phyloP scores from a whole-genome alignment of 1,140 invertebrate genomes.

The Drosophila yakuba region DNA sequence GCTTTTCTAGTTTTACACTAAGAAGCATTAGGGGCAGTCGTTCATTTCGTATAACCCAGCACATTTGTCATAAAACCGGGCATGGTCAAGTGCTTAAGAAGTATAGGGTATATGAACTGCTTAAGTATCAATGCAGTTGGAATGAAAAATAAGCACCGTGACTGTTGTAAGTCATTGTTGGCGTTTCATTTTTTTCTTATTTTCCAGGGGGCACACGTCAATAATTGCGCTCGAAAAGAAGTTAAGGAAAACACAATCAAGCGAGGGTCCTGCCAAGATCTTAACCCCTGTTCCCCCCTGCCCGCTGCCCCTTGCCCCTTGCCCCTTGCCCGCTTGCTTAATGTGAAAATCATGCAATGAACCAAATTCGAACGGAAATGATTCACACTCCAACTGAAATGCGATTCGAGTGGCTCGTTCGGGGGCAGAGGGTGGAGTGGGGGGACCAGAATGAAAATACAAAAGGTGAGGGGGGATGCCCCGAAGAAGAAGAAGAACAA shows the following conservation, averaged over 20 bases:
- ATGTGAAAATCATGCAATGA: conserved; percentile 83
- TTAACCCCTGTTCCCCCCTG: conserved; percentile 4
- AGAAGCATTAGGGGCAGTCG: no score
- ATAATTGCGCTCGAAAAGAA: conserved; percentile 77
- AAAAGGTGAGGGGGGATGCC: conserved; percentile 4
- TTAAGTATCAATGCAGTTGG: conserved; percentile 3
- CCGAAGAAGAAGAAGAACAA: not conserved
- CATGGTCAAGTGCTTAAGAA: not conserved
- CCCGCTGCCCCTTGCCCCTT: not conserved
- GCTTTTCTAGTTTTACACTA: not conserved
- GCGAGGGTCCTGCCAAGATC: conserved; percentile 48
- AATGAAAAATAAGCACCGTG: conserved; percentile 1
- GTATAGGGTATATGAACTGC: not conserved
- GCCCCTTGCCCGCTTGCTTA: conserved; percentile 36
- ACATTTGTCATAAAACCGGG: not conserved
- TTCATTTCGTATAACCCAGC: no score
- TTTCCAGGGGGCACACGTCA: conserved; percentile 68
- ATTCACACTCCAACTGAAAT: conserved; percentile 75
- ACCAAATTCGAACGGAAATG: conserved; percentile 82
- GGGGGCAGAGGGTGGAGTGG: not conserved
- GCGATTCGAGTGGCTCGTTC: conserved; percentile 42
- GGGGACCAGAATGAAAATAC: conserved; percentile 2
- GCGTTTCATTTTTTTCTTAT: not conserved
- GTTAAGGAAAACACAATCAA: conserved; percentile 75
- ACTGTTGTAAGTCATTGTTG: conserved; percentile 11